phyloP scores from a whole-genome alignment of 2,888 invertebrate genomes.

The Athetis lepigone region DNA sequence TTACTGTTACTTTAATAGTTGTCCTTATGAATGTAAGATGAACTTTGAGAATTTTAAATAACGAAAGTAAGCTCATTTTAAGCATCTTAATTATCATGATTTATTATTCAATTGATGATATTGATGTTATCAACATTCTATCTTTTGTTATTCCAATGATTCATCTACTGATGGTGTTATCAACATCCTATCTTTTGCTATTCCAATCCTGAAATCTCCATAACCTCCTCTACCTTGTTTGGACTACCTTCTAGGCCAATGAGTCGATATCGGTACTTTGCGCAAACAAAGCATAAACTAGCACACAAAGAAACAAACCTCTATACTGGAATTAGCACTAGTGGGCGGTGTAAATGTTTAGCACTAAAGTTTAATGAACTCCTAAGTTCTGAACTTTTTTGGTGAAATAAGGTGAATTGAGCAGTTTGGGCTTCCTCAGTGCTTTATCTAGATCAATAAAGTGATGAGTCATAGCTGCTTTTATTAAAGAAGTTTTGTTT shows the following conservation, averaged over 20 bases:
- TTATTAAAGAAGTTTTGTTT: constrained; percentile 29
- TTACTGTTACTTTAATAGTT: no score
- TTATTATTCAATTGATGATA: no score
- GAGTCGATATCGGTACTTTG: constrained; percentile 55
- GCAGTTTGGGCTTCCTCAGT: constrained; percentile 26
- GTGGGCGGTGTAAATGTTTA: constrained; percentile 70
- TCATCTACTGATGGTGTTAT: background rate
- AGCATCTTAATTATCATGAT: background rate
- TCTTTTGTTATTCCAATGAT: no score
- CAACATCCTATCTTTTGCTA: no score
- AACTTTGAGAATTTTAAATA: no score
- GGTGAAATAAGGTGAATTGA: constrained; percentile 39
- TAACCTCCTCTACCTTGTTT: background rate
- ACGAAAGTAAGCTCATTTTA: no score
- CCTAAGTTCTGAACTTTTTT: constrained; percentile 26
- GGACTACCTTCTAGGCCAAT: constrained; percentile 17
- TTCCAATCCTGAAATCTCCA: background rate
- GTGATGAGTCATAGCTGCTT: constrained; percentile 27
- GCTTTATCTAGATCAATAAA: constrained; percentile 41
- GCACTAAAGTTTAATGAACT: constrained; percentile 62
- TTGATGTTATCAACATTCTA: no score
- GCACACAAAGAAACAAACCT: constrained; percentile 52
- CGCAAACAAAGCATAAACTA: constrained; percentile 52
- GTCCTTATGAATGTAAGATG: no score
- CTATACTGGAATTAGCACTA: constrained; percentile 64